Conservation (phyloP, 1,140 invertebrate genomes). For the Drosophila orena region DNA sequence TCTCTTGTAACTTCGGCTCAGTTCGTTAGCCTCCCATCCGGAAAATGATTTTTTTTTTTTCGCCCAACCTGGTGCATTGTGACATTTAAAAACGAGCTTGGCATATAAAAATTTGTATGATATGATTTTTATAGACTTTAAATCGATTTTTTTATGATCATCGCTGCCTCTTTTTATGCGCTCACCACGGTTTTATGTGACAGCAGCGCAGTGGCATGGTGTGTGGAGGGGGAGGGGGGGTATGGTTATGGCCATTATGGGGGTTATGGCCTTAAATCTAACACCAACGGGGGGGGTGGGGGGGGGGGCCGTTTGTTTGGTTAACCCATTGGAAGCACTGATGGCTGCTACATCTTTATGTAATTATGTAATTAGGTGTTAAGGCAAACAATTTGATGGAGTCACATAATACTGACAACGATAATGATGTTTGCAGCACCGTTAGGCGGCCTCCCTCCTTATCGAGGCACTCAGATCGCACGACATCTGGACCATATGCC, state of each 20-base stretch:
- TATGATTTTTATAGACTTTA: slow-evolving; percentile 82
- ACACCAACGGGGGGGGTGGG: neutral
- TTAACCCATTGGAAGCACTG: slow-evolving; percentile 22
- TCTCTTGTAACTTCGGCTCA: slow-evolving; percentile 8
- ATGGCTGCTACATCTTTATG: slow-evolving; percentile 8
- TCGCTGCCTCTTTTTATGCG: slow-evolving; percentile 70
- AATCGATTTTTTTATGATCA: slow-evolving; percentile 81
- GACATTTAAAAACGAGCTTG: slow-evolving; percentile 48
- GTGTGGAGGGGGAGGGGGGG: neutral
- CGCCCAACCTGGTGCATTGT: neutral
- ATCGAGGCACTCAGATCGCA: slow-evolving; percentile 32
- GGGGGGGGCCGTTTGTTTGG: too few species aligned
- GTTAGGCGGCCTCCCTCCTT: slow-evolving; percentile 51
- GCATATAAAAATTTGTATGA: slow-evolving; percentile 81
- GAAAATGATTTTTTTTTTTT: neutral
- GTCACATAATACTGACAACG: slow-evolving; percentile 34
- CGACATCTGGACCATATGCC: slow-evolving; percentile 40
- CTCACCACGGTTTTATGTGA: slow-evolving; percentile 71
- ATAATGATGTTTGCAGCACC: slow-evolving; percentile 5
- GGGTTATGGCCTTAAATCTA: too few species aligned
- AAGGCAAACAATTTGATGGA: slow-evolving; percentile 46
- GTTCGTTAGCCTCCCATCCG: slow-evolving; percentile 8
- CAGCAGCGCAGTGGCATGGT: slow-evolving; percentile 22
- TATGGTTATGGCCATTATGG: too few species aligned
- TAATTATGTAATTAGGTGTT: slow-evolving; percentile 80